Base-by-base conservation (phyloP, 2,797 vertebrate genomes). In the Danio kyathit region DNA sequence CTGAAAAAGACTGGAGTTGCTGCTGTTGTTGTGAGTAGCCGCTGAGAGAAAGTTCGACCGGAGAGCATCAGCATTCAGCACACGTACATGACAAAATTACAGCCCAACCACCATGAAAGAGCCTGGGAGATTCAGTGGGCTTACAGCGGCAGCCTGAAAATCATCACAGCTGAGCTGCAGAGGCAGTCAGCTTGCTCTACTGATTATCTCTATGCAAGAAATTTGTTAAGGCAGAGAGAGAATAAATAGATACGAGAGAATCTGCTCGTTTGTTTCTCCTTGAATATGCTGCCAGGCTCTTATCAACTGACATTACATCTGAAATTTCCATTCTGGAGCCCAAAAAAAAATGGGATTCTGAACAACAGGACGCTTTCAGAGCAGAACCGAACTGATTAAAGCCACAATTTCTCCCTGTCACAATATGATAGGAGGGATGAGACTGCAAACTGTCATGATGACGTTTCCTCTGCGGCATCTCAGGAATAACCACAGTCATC, bases 31-130 rank as follows among this genome's bases (percentile, higher is more conserved):
- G 63, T 11, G 81, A 78, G 29, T 17, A 49, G 52, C 56, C 14
- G 29, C 52, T 14, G 40, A 74, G 51, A 43, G 43, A 19, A 70
- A 82, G 56, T 59, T 72, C 29, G 59, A 79, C 41, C n/a, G 17
- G 40, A 61, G 56, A 0, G 11, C 81, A 86, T 85, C 81, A 80
- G 76, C 66, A 82, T 79, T 82, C 81, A 65, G 76, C 19, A 60
- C 72, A 78, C 74, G 57, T 43, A 78, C 57, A 13, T 14, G 13
- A 72, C 43, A 64, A 82, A 84, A 84, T 82, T 86, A 78, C 84
- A 79, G 70, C 71, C 65, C 74, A 77, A 60, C 64, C 29, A 69
- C 71, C 79, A 83, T 83, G 75, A 75, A 87, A 76, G 86, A 83
- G 71, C 38, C 8, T 54, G 51, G 19, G 56, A 83, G 82, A 69